phyloP scores from a whole-genome alignment of 1,140 invertebrate genomes.

The Heliconius hermathena region DNA sequence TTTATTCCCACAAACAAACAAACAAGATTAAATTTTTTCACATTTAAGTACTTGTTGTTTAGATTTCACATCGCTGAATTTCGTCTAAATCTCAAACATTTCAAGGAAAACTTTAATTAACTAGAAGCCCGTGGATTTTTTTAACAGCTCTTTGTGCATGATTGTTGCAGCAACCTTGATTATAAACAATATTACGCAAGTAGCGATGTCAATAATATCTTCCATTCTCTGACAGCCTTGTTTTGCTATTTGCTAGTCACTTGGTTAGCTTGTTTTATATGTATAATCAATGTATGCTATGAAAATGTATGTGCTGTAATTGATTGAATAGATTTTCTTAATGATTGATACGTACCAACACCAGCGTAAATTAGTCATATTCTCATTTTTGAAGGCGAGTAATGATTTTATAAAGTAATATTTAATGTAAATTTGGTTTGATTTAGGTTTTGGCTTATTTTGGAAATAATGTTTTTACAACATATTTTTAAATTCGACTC shows the following conservation, averaged over 20 bases:
- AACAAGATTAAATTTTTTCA: too few species aligned
- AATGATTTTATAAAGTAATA: neutral
- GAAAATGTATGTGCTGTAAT: slow-evolving; percentile 19
- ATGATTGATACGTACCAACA: neutral
- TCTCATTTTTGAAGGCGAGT: neutral
- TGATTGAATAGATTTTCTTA: slow-evolving; percentile 26
- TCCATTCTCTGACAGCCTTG: slow-evolving; percentile 35
- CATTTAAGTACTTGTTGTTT: neutral
- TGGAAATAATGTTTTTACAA: neutral
- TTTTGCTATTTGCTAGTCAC: slow-evolving; percentile 26
- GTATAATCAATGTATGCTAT: slow-evolving; percentile 20
- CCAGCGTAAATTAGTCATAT: neutral
- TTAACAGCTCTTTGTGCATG: slow-evolving; percentile 19
- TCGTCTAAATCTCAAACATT: slow-evolving; percentile 2
- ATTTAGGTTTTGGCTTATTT: neutral
- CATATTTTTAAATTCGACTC: neutral
- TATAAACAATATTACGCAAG: slow-evolving; percentile 26
- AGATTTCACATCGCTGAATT: neutral
- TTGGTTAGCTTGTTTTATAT: slow-evolving; percentile 12
- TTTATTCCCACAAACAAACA: too few species aligned
- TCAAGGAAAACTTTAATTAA: slow-evolving; percentile 2
- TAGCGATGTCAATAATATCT: slow-evolving; percentile 32
- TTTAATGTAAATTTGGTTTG: neutral
- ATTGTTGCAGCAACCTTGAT: slow-evolving; percentile 32
- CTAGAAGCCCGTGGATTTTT: neutral